phyloP scores from a whole-genome alignment of 2,797 vertebrate genomes.

The Okamejei kenojei region DNA sequence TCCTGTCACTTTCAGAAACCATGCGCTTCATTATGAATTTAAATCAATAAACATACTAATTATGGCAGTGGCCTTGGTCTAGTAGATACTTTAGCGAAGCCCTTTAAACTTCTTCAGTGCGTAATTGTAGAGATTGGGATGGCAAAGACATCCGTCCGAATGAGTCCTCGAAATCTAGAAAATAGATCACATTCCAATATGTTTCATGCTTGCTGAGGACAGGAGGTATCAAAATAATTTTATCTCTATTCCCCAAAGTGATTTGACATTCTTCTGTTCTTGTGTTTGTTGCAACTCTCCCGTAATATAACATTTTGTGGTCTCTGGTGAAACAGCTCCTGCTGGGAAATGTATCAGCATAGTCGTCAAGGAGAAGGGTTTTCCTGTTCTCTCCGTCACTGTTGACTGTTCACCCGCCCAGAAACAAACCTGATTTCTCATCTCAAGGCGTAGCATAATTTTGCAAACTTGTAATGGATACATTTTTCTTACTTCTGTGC shows the following conservation, averaged over 20 bases:
- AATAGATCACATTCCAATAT: neutral
- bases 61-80: neutral
- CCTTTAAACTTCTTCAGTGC: neutral
- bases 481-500: neutral
- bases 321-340: neutral
- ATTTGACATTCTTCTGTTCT: neutral
- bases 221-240: neutral
- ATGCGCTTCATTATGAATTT: too few species aligned
- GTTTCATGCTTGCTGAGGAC: neutral
- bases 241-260: neutral
- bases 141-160: neutral
- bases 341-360: neutral
- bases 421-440: neutral
- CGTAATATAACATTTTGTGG: neutral
- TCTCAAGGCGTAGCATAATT: neutral
- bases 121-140: neutral
- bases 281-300: neutral
- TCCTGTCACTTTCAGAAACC: neutral
- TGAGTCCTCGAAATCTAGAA: neutral
- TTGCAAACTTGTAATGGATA: neutral
- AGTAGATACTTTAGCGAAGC: neutral
- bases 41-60: too few species aligned
- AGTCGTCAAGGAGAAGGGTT: neutral
- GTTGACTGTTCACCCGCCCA: neutral
- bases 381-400: neutral